Base-by-base conservation (phyloP, 1,140 invertebrate genomes). In the Bombyx mori region DNA sequence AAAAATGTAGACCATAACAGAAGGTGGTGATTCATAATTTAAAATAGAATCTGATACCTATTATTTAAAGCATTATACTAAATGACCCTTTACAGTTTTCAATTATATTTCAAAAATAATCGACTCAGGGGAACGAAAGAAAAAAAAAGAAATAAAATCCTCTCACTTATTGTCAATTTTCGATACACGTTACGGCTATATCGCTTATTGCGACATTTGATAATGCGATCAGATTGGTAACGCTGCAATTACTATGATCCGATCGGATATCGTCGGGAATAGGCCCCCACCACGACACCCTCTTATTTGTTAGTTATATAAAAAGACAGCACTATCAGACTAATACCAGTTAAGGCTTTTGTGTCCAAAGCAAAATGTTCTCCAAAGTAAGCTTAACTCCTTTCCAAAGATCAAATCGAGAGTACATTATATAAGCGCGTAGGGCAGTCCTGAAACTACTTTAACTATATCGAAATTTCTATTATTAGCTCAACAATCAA, bases 231-330 rank as follows among this genome's bases (percentile, higher is more conserved):
- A 81, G 79, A 84, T 84, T 84, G 83, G 70, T 76, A 86, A 83
- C 58, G 77, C 69, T 47, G 76, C 80, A 79, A 86, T 86, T 83
- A 78, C 79, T 73, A 64, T 77, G 77, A 83, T 82, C 75, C 72
- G 80, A 81, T 83, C 79, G 73, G 76, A 83, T 86, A 79, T 86
- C 77, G 71, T 75, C 76, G 69, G 83, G 80, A 81, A 77, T 77
- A 82, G 69, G 65, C 68, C 69, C 81, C 80, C 83, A 70, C 82
- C 75, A 77, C 62, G 53, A 44, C 54, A 54, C 59, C 62, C 3
- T 60, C 69, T 77, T 81, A 79, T 86, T 84, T 82, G 79, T 86
- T 86, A 79, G 74, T 83, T 83, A 84, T 86, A 86, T 86, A 86
- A 82, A 86, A 86, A 84, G 79, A 79, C 68, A 74, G 70, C 70